phyloP scores from a whole-genome alignment of 2,888 invertebrate species.

The Platynereis dumerilii region DNA sequence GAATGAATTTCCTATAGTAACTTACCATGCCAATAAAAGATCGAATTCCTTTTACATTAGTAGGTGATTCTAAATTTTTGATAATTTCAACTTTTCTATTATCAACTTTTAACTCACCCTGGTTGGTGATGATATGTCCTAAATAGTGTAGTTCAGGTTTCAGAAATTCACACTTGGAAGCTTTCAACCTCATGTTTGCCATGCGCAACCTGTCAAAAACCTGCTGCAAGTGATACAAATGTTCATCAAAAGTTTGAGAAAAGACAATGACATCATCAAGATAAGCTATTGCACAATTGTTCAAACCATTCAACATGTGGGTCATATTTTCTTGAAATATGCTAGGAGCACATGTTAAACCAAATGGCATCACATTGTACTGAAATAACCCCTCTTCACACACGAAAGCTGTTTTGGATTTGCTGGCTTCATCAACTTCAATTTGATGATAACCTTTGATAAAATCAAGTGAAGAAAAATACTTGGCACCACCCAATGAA shows the following conservation, averaged over 20 bases:
- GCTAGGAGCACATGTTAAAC: neutral
- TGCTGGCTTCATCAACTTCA: neutral
- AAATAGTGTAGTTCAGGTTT: too few relatives aligned
- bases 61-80: neutral
- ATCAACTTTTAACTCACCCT: neutral
- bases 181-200: slow-evolving; percentile 1
- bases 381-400: neutral
- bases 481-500: neutral
- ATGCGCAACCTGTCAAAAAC: neutral
- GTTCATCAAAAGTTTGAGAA: slow-evolving; percentile 4
- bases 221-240: slow-evolving; percentile 4
- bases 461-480: neutral
- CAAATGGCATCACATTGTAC: neutral
- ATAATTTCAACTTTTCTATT: neutral
- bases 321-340: slow-evolving; percentile 1
- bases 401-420: neutral
- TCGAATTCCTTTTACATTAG: neutral
- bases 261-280: slow-evolving; percentile 13
- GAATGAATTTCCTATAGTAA: slow-evolving; percentile 1
- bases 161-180: slow-evolving; percentile 9
- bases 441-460: neutral
- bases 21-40: slow-evolving; percentile 2
- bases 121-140: too few relatives aligned
- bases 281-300: neutral
- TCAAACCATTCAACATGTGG: neutral